Evolutionary conservation across 1,140 invertebrate genomes (phyloP), one percentile per base, ranked within the genome.

Genomic region (Mactra quadrangularis): DNA sequence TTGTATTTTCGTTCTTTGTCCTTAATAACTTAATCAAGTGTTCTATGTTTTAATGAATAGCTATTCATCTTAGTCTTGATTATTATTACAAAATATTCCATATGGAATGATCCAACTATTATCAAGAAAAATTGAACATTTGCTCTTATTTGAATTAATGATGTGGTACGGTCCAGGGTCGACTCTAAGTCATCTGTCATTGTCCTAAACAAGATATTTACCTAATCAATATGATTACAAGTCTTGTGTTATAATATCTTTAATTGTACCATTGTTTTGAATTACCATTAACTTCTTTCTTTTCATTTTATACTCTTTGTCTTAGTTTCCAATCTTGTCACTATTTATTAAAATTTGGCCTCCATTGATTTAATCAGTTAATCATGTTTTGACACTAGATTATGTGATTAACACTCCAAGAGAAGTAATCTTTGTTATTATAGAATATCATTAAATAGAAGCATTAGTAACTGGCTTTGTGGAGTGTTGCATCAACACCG

Each of bases 321-420:
- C 41, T 68, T 50, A 3, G 22, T 47, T 50, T 68, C 25, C n/a
- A 55, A 22, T 68, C 45, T 47, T 68, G 41, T 50, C 35, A 68
- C 41, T 68, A 38, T 47, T 31, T 68, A 68, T 68, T 50, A 31
- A 31, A 27, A 47, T 68, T 68, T 68, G 64, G 45, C 64, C 64
- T 68, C 64, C 47, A 47, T 47, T 50, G 64, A 68, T 68, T 68
- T 68, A 68, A 68, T 68, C 64, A 31, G 38, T 68, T 68, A 68
- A 68, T 68, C 64, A 68, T 29, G 38, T 31, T 68, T 41, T 68
- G 64, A 68, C 64, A 31, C 29, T 17, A 68, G 64, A 68, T 68
- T 50, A 68, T 41, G 38, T 41, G 38, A 41, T 41, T 41, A 41
- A 41, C 38, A 41, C 38, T 41, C 38, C 6, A 15, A 7, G 15